Evolutionary conservation across 2,888 invertebrate species (phyloP), one percentile per base, ranked within the genome.

Genomic region (Mechanitis messenoides): DNA sequence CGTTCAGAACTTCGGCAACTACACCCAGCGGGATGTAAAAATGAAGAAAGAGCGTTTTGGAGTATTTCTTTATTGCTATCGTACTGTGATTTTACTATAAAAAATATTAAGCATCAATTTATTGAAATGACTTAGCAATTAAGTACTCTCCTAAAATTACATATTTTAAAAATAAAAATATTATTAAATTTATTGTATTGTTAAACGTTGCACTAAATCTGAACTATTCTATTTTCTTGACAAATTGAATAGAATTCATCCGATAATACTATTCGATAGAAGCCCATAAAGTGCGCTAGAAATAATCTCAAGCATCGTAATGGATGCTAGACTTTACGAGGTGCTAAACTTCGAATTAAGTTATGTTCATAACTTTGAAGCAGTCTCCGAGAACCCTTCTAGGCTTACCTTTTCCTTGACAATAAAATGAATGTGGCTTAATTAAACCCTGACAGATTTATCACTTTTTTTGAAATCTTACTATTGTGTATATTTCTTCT

Each of bases 11-110:
- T 76, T 74, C 76, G 72, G 74, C 77, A 81, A 85, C 83, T 82
- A 82, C 79, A 81, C 87, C 82, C 87, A 84, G 82, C 80, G 87
- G 86, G 87, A 82, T 78, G 81, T 81, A 74, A 80, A 85, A 84
- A 84, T 83, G 77, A 81, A 83, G 80, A 76, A 78, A 80, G 76
- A 79, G 79, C 76, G 75, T 83, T 82, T 82, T 71, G 73, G 74
- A 75, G 80, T 81, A 74, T 79, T 80, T 20, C 80, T 78, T 75
- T 72, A 69, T 67, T 73, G 61, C 64, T 61, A 64, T 63, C 62
- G 62, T 50, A 67, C 60, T 61, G 66, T 69, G 57, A 47, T 53
- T 35, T 35, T 42, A 42, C 11, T 11, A 42, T 9, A 7, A 2
- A 2, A 42, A 9, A 9, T 42, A 9, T 42, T 9, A 42, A 42